Conservation (phyloP, 2,888 invertebrate genomes). For the Tillus elongatus region DNA sequence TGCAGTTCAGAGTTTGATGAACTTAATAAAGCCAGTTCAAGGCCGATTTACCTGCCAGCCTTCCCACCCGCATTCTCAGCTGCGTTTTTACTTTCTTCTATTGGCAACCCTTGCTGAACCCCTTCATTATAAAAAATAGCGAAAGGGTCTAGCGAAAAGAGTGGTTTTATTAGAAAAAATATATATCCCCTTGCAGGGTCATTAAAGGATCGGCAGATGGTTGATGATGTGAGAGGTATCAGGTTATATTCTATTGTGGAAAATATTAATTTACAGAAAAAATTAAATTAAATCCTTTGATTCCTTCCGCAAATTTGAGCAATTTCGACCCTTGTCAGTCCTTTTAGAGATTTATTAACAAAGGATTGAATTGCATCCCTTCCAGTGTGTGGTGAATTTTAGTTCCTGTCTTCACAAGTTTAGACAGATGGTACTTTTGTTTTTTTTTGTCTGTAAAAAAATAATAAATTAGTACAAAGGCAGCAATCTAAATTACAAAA, state of each 20-base stretch:
- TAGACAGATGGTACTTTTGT: too few species aligned
- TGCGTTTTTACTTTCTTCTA: constrained; percentile 29
- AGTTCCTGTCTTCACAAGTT: too few species aligned
- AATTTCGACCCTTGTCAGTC: too few species aligned
- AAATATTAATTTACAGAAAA: constrained; percentile 8
- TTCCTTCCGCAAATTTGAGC: too few species aligned
- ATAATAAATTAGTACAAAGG: too few species aligned
- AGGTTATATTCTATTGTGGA: background rate
- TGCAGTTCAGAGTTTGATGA: constrained; percentile 23
- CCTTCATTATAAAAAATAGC: constrained; percentile 19
- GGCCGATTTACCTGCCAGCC: constrained; percentile 26
- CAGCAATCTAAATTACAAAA: too few species aligned
- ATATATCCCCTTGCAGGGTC: constrained; percentile 7
- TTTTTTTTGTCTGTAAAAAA: too few species aligned
- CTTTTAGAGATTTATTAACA: too few species aligned
- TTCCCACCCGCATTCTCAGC: constrained; percentile 28
- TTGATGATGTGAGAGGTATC: constrained; percentile 15
- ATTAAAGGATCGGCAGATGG: constrained; percentile 22
- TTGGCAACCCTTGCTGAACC: constrained; percentile 22
- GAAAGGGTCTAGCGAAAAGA: constrained; percentile 20
- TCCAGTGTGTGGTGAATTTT: too few species aligned
- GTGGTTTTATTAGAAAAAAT: too few species aligned
- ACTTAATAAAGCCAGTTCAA: constrained; percentile 24
- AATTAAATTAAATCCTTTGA: background rate
- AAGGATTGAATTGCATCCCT: too few species aligned